These are phyloP conservation scores for Protobothrops mucrosquamatus DNA, from an alignment of 2,113 vertebrate genomes.

Conservation along the genomic window DNA sequence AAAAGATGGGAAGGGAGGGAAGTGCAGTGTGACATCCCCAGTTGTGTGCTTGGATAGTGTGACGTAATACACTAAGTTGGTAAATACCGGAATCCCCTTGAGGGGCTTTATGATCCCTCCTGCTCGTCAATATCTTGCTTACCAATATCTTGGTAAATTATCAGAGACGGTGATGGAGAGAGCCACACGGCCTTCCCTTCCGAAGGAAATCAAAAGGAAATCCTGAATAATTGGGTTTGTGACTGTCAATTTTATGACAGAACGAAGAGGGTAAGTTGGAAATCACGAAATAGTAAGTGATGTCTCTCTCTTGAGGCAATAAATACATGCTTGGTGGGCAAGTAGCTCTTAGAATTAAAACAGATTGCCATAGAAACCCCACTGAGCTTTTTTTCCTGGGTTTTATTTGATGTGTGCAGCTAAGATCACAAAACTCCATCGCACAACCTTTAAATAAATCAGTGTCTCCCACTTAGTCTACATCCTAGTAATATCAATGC, in stretches of 20 bases:
- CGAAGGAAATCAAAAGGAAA: constrained; percentile 37
- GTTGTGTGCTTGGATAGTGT: not conserved
- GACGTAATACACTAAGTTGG: not conserved
- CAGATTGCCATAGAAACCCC: not conserved
- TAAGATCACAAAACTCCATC: constrained; percentile 23
- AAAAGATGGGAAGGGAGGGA: no score
- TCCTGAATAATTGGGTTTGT: constrained; percentile 27
- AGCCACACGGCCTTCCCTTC: constrained; percentile 11
- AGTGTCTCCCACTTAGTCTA: not conserved
- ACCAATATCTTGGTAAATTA: constrained; percentile 8
- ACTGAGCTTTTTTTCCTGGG: not conserved
- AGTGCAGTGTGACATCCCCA: not conserved
- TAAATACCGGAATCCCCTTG: not conserved
- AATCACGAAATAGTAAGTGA: not conserved
- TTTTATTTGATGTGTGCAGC: not conserved
- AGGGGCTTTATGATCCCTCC: not conserved
- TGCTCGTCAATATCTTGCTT: constrained; percentile 5
- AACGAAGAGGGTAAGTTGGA: constrained; percentile 31
- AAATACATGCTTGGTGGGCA: not conserved
- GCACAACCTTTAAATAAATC: constrained; percentile 25
- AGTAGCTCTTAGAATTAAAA: not conserved
- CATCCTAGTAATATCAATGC: no score
- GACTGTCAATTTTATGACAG: constrained; percentile 34
- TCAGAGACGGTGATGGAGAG: not conserved
- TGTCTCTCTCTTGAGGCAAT: constrained; percentile 13